phyloP scores from a whole-genome alignment of 2,113 vertebrate species.

The Xiphophorus maculatus region DNA sequence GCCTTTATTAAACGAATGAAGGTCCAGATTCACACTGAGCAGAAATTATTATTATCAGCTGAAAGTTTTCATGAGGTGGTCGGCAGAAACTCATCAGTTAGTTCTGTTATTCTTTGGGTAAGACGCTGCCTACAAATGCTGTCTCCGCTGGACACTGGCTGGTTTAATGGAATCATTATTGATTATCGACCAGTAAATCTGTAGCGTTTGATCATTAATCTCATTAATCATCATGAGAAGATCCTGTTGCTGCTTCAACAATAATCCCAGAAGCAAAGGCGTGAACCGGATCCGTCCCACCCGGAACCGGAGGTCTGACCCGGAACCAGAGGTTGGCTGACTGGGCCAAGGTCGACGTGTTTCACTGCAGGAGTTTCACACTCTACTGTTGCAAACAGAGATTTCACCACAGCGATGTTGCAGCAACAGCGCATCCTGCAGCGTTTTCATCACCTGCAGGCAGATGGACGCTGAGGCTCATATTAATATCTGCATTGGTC shows the following conservation, averaged over 20 bases:
- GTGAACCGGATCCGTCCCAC: too few species aligned
- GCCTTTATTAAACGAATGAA: slow-evolving; percentile 10
- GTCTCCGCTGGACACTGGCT: not conserved
- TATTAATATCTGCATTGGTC: too few species aligned
- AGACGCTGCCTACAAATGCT: not conserved
- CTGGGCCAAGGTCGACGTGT: not conserved
- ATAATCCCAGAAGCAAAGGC: too few species aligned
- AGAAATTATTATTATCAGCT: slow-evolving; percentile 1
- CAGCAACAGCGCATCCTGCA: not conserved
- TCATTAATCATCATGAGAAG: too few species aligned
- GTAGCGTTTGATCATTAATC: too few species aligned
- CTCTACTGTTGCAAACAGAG: not conserved
- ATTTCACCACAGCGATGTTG: not conserved
- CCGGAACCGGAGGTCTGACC: too few species aligned
- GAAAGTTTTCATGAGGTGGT: not conserved
- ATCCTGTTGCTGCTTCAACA: too few species aligned
- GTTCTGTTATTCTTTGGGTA: not conserved
- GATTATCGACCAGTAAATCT: too few species aligned
- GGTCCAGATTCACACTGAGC: slow-evolving; percentile 11
- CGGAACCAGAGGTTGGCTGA: too few species aligned
- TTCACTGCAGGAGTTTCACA: not conserved
- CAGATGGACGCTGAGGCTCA: too few species aligned
- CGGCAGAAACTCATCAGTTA: too few species aligned
- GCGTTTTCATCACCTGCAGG: not conserved
- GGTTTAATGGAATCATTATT: not conserved